Evolutionary conservation across 2,797 vertebrate genomes (phyloP).

Genomic region (Hippocampus kuda): DNA sequence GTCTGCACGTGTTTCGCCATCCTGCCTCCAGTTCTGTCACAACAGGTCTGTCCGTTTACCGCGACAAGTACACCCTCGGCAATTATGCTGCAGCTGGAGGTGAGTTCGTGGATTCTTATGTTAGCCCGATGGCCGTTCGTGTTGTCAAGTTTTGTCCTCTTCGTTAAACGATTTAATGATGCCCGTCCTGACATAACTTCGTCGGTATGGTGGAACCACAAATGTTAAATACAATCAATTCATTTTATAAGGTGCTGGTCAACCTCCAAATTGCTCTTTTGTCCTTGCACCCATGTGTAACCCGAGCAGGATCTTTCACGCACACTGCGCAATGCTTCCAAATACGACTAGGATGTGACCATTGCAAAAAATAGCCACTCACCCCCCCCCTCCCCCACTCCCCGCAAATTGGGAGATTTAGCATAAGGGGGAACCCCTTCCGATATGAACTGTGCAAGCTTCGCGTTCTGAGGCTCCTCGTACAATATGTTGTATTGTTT

Average conservation of each 20-base stretch:
- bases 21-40: slow-evolving; percentile 67
- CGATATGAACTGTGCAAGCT: too few species aligned
- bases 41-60: slow-evolving; percentile 75
- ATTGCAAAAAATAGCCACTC: too few species aligned
- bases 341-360: too few species aligned
- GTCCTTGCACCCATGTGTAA: too few species aligned
- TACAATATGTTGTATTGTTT: too few species aligned
- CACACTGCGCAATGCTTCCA: too few species aligned
- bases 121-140: background rate
- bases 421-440: too few species aligned
- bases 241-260: background rate
- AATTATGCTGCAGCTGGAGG: slow-evolving; percentile 84
- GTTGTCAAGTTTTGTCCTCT: background rate
- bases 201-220: background rate
- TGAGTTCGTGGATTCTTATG: slow-evolving; percentile 49
- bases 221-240: background rate
- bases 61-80: slow-evolving; percentile 67
- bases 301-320: too few species aligned
- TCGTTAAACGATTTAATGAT: background rate
- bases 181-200: too few species aligned
- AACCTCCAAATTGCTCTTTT: background rate
- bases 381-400: too few species aligned
- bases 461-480: too few species aligned
- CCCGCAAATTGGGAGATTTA: too few species aligned
- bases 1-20: background rate